A percentile compares a stretch with the other conserved stretches of the same genome.
Conservation (phyloP, 2,113 vertebrate genomes). For the Numenius arquata region DNA sequence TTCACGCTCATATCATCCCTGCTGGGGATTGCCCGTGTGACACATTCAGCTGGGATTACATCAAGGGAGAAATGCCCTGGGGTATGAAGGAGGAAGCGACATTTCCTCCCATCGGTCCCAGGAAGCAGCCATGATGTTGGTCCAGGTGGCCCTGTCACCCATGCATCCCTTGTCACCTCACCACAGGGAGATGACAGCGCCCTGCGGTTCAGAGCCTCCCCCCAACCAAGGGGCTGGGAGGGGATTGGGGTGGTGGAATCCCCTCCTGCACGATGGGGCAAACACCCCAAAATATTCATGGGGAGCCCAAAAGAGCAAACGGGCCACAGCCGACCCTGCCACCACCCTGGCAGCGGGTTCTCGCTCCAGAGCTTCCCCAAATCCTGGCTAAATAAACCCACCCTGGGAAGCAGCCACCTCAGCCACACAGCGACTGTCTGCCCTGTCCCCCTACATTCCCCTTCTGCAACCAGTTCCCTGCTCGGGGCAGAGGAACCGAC, state of each 20-base stretch:
- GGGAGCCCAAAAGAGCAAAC: neutral
- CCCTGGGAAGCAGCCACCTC: accelerated
- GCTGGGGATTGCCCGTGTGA: neutral
- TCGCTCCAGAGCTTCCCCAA: neutral
- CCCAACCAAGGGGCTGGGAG: accelerated
- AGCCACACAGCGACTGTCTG: accelerated
- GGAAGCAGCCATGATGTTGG: neutral
- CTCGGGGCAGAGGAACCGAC: accelerated
- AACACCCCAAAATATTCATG: neutral
- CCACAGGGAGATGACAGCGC: accelerated
- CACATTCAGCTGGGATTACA: neutral
- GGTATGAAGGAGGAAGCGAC: neutral
- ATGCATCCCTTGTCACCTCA: neutral
- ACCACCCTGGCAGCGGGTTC: accelerated
- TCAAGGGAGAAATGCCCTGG: neutral
- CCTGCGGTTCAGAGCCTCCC: neutral
- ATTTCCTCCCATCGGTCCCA: neutral
- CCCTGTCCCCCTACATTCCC: neutral
- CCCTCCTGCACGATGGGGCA: accelerated
- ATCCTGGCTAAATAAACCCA: neutral
- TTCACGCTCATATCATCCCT: neutral
- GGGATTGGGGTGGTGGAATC: neutral
- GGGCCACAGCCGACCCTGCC: neutral
- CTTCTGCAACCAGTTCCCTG: neutral
- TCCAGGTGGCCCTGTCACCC: neutral